These are phyloP conservation scores for Cerastis rubricosa DNA, from an alignment of 2,888 invertebrate species.

Conservation along the genomic window DNA sequence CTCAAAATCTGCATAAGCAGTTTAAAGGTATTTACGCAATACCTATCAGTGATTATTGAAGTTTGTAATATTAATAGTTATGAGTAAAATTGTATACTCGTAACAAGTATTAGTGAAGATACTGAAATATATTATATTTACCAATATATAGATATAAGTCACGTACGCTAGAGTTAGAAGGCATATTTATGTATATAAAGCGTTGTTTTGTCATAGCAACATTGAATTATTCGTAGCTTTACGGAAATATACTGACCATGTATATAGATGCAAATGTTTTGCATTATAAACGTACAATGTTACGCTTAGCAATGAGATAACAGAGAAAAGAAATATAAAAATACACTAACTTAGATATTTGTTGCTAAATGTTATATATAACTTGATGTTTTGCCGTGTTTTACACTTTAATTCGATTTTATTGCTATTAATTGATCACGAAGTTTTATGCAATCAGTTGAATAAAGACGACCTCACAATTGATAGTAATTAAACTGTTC, in stretches of 20 bases:
- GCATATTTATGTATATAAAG: constrained; percentile 27
- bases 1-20: constrained; percentile 21
- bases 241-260: not conserved
- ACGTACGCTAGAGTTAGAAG: constrained; percentile 44
- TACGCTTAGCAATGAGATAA: not conserved
- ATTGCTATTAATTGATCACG: not conserved
- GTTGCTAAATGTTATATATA: too few relatives aligned
- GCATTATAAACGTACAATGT: not conserved
- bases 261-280: not conserved
- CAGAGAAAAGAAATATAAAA: not conserved
- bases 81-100: constrained; percentile 34
- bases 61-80: constrained; percentile 29
- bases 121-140: constrained; percentile 61
- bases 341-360: not conserved
- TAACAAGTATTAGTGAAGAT: constrained; percentile 53
- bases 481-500: constrained; percentile 13
- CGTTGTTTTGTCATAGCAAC: constrained; percentile 44
- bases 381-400: too few relatives aligned
- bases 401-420: not conserved
- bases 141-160: constrained; percentile 49
- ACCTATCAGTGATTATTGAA: constrained; percentile 1
- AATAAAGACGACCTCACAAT: not conserved
- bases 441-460: not conserved
- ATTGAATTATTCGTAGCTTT: constrained; percentile 1
- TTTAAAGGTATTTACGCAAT: constrained; percentile 14